phyloP scores from a whole-genome alignment of 1,140 invertebrate genomes.

The Bombus sylvicola region DNA sequence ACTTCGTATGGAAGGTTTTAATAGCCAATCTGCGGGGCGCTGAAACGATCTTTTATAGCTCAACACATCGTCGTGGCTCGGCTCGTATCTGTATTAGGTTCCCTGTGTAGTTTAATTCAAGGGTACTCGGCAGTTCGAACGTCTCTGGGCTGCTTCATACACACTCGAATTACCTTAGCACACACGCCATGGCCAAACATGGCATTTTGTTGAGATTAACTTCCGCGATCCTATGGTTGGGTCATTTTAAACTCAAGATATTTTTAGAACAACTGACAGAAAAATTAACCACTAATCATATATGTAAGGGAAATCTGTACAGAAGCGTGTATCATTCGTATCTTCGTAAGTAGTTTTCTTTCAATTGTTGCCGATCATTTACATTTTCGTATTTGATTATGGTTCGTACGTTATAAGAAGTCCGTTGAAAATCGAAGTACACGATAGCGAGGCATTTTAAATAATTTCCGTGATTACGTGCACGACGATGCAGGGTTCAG shows the following conservation, averaged over 20 bases:
- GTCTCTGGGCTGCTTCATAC: constrained; percentile 10
- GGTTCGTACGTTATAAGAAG: background rate
- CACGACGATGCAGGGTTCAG: background rate
- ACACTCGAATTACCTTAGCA: constrained; percentile 27
- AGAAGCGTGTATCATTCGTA: too few relatives aligned
- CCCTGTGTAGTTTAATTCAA: constrained; percentile 61
- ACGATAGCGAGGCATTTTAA: background rate
- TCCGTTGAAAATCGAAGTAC: constrained; percentile 13
- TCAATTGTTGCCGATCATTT: too few relatives aligned
- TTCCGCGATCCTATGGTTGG: too few relatives aligned
- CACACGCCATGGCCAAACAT: background rate
- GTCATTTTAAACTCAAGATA: background rate
- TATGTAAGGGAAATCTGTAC: too few relatives aligned
- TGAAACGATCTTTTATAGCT: constrained; percentile 68
- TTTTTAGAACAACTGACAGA: too few relatives aligned
- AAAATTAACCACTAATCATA: too few relatives aligned
- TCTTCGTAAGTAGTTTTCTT: too few relatives aligned
- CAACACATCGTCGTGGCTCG: constrained; percentile 46
- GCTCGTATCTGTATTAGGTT: background rate
- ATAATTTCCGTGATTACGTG: background rate
- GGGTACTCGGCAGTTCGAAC: constrained; percentile 49
- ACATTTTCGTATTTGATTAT: too few relatives aligned
- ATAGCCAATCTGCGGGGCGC: constrained; percentile 69
- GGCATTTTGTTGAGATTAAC: background rate
- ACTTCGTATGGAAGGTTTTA: constrained; percentile 70